Evolutionary conservation across 2,113 vertebrate genomes (phyloP).

Genomic region (Anthoscopus minutus): DNA sequence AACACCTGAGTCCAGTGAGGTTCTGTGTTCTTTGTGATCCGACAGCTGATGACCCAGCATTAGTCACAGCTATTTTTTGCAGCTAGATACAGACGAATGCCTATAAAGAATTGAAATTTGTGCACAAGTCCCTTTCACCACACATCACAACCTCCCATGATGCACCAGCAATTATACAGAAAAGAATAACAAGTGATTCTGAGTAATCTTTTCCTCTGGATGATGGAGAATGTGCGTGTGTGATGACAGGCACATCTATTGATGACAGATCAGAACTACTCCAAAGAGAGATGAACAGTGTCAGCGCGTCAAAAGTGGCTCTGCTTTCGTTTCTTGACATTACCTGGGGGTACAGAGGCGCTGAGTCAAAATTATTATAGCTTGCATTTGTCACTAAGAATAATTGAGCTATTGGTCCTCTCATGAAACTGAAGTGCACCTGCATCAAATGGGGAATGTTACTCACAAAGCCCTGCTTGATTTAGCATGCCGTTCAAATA

Average conservation of each 20-base stretch:
- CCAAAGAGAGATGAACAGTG: background rate
- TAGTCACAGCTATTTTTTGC: background rate
- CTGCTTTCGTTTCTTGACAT: background rate
- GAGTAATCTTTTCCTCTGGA: background rate
- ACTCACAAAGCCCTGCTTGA: background rate
- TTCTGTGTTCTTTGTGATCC: background rate
- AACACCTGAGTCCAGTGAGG: background rate
- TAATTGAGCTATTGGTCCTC: background rate
- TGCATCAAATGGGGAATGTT: background rate
- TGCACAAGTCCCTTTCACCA: background rate
- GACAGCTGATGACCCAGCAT: background rate
- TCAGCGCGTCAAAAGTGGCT: background rate
- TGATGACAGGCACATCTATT: background rate
- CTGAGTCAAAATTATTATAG: slow-evolving; percentile 27
- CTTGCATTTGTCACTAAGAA: slow-evolving; percentile 56
- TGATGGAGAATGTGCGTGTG: background rate
- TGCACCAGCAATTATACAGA: background rate
- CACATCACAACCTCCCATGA: background rate
- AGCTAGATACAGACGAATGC: background rate
- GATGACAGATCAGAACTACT: background rate
- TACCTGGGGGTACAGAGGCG: background rate
- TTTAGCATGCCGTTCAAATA: slow-evolving; percentile 51
- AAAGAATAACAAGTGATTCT: background rate
- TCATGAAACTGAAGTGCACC: background rate
- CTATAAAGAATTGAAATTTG: background rate